Base-by-base conservation (phyloP, 1,140 invertebrate species). In the Tetranychus cinnabarinus region DNA sequence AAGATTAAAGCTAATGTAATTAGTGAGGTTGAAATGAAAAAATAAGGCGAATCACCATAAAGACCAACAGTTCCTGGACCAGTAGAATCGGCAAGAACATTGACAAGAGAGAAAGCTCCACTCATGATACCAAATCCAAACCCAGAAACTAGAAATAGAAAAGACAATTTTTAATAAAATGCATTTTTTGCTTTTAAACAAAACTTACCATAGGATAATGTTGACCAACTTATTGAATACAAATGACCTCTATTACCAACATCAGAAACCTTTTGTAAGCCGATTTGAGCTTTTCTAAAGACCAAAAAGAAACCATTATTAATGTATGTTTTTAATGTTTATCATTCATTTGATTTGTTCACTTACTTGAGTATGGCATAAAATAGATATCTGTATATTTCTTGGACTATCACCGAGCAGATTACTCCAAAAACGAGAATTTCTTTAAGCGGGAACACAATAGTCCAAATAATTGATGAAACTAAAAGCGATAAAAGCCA, bases 11-110 rank as follows among this genome's bases (percentile, higher is more conserved):
- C 85, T 1, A 95, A 76, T 4, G 88, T 88, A 52, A 84, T 84
- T 5, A 86, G 79, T 15, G 92, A 83, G 74, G 68, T 61, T 71
- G 69, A 82, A 0, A 96, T 74, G 69, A 95, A 90, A 72, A 97
- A 97, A 63, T 83, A 80, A 50, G 68, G 65, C 1, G 79, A 82
- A 62, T 88, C 87, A 58, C 79, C 79, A 64, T 80, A 74, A 0
- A 96, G 76, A 31, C 92, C 92, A 74, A 97, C 83, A 1, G 91
- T 96, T 23, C 84, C 92, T 35, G 92, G 93, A 15, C 93, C 93
- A 37, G 83, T 79, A 59, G 89, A 81, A 74, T 96, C 91, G 42
- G 91, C 89, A 13, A 97, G 72, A 0, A 97, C 83, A 76, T 97
- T 97, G 1, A 93, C 79, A 42, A 96, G 70, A 0, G 91, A 86